Conservation (phyloP, 2,797 vertebrate species). For the Fistularia tabacaria region DNA sequence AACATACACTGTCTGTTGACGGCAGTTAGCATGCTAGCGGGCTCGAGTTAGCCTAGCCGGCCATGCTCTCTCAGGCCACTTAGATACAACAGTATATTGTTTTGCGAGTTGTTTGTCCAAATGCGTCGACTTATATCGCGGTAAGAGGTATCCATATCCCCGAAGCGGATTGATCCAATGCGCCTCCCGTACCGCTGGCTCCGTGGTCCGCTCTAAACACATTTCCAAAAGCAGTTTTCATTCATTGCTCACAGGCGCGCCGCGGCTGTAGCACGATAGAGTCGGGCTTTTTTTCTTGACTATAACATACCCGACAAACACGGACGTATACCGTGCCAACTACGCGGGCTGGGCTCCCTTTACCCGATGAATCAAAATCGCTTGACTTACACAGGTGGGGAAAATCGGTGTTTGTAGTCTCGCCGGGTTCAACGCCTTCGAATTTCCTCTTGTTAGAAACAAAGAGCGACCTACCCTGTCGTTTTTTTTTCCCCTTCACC, state of each 20-base stretch:
- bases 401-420: constrained; percentile 49
- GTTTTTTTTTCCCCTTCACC: constrained; percentile 58
- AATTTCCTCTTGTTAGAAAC: constrained; percentile 75
- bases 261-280: constrained; percentile 51
- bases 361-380: rapidly evolving
- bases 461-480: constrained; percentile 75
- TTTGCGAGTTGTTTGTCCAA: constrained; percentile 10
- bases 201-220: constrained; percentile 47
- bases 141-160: constrained; percentile 41
- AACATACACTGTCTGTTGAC: constrained; percentile 28
- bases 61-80: constrained; percentile 69
- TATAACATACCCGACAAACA: not conserved
- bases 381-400: constrained; percentile 51
- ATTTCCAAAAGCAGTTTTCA: constrained; percentile 69
- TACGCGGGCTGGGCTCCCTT: not conserved
- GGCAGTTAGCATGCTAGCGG: constrained; percentile 48
- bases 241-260: constrained; percentile 74
- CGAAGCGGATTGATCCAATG: constrained; percentile 65
- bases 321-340: not conserved
- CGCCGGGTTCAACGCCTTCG: constrained; percentile 63
- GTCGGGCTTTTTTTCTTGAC: constrained; percentile 48
- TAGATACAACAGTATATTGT: constrained; percentile 20
- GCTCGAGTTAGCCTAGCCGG: constrained; percentile 64
- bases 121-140: constrained; percentile 16
- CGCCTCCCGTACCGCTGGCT: constrained; percentile 71